Conservation (phyloP, 1,140 invertebrate species). For the Papilio machaon region DNA sequence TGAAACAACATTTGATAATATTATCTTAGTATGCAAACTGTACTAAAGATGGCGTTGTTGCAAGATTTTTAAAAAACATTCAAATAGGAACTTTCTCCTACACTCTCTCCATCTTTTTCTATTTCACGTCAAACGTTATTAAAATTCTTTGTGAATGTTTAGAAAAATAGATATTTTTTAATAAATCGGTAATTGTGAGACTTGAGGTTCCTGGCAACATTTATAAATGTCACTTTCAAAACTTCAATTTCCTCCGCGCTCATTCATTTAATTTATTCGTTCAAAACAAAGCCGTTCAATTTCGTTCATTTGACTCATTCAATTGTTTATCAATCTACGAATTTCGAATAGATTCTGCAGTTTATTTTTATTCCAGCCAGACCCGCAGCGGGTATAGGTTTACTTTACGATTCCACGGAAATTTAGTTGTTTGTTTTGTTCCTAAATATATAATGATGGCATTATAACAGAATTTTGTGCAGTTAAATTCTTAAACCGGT, state of each 20-base stretch:
- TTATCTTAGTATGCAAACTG: not conserved
- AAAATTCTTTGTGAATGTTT: not conserved
- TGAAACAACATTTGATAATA: not conserved
- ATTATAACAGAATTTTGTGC: not conserved
- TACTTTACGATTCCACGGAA: not conserved
- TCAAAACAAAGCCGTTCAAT: not conserved
- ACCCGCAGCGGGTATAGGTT: not conserved
- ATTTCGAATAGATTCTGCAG: not conserved
- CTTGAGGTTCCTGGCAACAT: not conserved
- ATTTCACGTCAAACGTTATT: not conserved
- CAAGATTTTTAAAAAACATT: not conserved
- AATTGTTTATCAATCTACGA: not conserved
- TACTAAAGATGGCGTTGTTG: not conserved
- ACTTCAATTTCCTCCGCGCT: not conserved
- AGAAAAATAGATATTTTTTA: too few species aligned
- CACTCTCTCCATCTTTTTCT: not conserved
- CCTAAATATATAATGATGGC: not conserved
- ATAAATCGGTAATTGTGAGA: not conserved
- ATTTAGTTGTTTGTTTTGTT: conserved; percentile 9
- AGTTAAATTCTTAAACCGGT: not conserved
- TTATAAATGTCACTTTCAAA: not conserved
- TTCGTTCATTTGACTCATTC: not conserved
- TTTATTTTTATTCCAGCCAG: not conserved
- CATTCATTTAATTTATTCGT: not conserved
- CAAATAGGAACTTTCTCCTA: not conserved